These are phyloP conservation scores for Amblyornis subalaris DNA, from an alignment of 2,113 vertebrate species.

Conservation along the genomic window DNA sequence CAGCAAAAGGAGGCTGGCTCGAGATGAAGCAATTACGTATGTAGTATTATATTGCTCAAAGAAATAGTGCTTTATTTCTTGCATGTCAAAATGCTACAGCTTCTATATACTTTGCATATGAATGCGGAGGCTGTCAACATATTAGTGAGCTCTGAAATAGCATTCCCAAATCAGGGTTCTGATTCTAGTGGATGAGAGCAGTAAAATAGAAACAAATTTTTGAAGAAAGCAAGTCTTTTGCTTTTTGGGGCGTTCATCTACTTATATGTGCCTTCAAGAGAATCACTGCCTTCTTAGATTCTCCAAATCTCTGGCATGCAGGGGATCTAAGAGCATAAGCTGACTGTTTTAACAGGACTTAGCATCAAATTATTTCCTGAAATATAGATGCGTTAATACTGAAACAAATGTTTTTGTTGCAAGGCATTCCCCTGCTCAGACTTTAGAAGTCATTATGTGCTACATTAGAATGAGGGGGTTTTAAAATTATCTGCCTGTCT, in stretches of 20 bases:
- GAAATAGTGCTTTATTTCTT: background rate
- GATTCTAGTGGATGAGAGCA: background rate
- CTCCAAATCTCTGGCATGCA: background rate
- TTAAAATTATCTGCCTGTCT: background rate
- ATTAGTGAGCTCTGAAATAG: background rate
- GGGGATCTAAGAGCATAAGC: background rate
- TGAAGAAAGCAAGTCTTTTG: background rate
- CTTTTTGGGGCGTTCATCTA: background rate
- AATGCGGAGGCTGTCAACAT: background rate
- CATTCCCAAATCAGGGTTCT: background rate
- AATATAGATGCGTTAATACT: background rate
- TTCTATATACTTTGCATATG: background rate
- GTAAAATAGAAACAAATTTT: background rate
- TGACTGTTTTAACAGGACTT: background rate
- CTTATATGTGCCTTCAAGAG: background rate
- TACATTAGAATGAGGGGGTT: background rate
- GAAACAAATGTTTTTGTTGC: slow-evolving; percentile 21
- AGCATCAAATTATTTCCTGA: background rate
- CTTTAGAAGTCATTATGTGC: background rate
- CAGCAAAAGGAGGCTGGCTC: background rate
- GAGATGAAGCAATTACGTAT: background rate
- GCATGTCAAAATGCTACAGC: background rate
- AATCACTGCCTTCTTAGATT: background rate
- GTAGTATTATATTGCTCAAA: background rate
- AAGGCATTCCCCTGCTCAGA: background rate